phyloP scores from a whole-genome alignment of 2,797 vertebrate species.

The Pagetopsis macropterus region DNA sequence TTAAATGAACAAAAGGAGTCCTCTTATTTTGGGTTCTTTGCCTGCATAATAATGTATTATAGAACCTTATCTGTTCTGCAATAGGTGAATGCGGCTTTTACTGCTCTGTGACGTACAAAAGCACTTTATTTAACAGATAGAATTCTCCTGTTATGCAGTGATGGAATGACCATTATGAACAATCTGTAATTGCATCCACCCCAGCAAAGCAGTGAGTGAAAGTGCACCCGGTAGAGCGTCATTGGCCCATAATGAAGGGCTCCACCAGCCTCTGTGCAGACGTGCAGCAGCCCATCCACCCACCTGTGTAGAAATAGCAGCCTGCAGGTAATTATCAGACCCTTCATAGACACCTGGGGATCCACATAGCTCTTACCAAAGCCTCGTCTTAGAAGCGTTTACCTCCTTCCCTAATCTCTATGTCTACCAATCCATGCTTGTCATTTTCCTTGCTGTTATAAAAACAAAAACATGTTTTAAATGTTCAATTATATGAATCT shows the following conservation, averaged over 20 bases:
- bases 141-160: constrained; percentile 58
- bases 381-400: constrained; percentile 39
- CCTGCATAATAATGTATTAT: background rate
- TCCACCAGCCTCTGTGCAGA: constrained; percentile 66
- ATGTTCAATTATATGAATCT: background rate
- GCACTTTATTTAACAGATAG: constrained; percentile 59
- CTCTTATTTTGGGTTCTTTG: constrained; percentile 11
- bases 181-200: constrained; percentile 72
- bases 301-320: constrained; percentile 82
- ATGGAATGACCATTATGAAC: constrained; percentile 64
- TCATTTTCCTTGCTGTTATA: background rate
- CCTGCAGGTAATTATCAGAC: constrained; percentile 79
- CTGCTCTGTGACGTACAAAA: constrained; percentile 15
- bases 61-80: background rate
- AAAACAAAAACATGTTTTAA: background rate
- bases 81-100: constrained; percentile 3
- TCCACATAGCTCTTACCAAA: constrained; percentile 33
- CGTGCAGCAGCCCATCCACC: constrained; percentile 77
- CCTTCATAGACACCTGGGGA: constrained; percentile 62
- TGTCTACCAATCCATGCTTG: constrained; percentile 1
- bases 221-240: constrained; percentile 69
- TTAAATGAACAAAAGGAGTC: constrained; percentile 46
- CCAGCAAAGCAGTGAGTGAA: constrained; percentile 59
- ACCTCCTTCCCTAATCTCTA: constrained; percentile 32
- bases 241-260: constrained; percentile 64